phyloP scores from a whole-genome alignment of 2,113 vertebrate genomes.

The Aplodontia rufa region DNA sequence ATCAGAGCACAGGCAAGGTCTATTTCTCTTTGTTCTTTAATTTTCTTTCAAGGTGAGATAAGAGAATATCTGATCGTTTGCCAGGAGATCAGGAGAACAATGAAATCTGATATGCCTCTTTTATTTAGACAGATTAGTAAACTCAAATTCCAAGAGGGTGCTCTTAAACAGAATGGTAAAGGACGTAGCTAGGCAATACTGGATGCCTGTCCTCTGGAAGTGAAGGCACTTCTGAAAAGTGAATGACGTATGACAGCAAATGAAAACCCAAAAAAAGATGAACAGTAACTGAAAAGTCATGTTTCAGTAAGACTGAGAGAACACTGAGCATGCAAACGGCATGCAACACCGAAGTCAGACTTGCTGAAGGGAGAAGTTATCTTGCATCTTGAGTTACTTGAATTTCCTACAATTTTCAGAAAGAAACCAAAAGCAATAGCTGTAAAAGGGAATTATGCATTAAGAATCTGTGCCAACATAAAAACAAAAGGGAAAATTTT shows the following conservation, averaged over 20 bases:
- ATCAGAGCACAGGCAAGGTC: not conserved
- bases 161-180: not conserved
- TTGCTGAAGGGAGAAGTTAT: not conserved
- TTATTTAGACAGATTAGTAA: constrained; percentile 13
- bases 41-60: not conserved
- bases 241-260: constrained; percentile 8
- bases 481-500: not conserved
- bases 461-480: not conserved
- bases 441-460: not conserved
- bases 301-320: constrained; percentile 32
- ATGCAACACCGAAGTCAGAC: not conserved
- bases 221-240: not conserved
- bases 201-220: not conserved
- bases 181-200: not conserved
- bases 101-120: not conserved
- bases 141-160: not conserved
- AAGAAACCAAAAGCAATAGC: not conserved
- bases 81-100: not conserved
- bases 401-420: not conserved
- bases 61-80: constrained; percentile 21
- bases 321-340: not conserved
- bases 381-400: not conserved
- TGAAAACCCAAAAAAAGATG: not conserved
- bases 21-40: not conserved
- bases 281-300: constrained; percentile 12